These are phyloP conservation scores for Lanistes nyassanus DNA, from an alignment of 1,140 invertebrate species.

Conservation along the genomic window DNA sequence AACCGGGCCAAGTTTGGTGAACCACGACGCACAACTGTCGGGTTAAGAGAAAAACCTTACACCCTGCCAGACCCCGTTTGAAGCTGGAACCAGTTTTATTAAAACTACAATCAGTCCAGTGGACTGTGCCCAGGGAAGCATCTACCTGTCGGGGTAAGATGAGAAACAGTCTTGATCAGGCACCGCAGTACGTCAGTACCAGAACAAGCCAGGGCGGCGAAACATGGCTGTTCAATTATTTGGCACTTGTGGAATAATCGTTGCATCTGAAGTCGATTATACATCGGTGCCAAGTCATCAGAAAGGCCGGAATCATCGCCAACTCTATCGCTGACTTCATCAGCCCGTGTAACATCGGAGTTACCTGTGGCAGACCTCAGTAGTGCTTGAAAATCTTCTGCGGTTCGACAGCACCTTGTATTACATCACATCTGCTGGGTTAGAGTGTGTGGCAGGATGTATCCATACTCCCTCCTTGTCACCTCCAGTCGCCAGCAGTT, in stretches of 20 bases:
- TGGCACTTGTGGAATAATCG: constrained; percentile 39
- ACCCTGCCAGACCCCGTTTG: background rate
- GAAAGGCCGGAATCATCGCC: constrained; percentile 8
- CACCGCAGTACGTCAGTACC: background rate
- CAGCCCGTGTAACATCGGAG: too few relatives aligned
- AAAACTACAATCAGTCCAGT: background rate
- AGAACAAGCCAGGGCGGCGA: background rate
- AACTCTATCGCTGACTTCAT: too few relatives aligned
- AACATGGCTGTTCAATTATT: constrained; percentile 31
- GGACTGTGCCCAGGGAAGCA: background rate
- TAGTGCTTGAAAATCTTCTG: too few relatives aligned
- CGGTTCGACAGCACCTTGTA: too few relatives aligned
- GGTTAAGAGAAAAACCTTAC: background rate
- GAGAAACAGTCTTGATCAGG: background rate
- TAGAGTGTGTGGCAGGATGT: too few relatives aligned
- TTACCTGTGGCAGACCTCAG: too few relatives aligned
- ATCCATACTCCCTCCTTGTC: too few relatives aligned
- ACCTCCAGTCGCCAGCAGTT: too few relatives aligned
- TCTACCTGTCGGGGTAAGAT: background rate
- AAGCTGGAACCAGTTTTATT: background rate
- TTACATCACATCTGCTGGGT: too few relatives aligned
- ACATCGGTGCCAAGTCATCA: constrained; percentile 37
- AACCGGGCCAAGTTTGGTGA: too few relatives aligned
- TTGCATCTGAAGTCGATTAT: constrained; percentile 21
- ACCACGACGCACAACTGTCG: too few relatives aligned